phyloP scores from a whole-genome alignment of 2,888 invertebrate genomes.

The Lasius platythorax region DNA sequence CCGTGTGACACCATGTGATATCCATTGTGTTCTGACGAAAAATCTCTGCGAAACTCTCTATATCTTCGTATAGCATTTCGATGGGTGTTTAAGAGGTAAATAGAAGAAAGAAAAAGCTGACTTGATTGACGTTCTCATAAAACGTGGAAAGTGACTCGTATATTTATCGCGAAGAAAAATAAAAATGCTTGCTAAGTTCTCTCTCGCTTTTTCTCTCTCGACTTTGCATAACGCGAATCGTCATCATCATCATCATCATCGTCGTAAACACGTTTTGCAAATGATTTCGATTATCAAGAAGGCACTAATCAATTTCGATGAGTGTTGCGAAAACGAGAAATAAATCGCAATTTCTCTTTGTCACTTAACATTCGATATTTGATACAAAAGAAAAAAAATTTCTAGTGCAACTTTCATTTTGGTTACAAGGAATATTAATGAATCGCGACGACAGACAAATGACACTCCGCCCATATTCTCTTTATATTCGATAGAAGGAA shows the following conservation, averaged over 20 bases:
- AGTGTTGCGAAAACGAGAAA: background rate
- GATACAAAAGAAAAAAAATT: background rate
- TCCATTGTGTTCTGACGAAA: background rate
- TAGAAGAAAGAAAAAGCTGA: background rate
- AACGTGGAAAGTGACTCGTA: slow-evolving; percentile 9
- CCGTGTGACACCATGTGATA: background rate
- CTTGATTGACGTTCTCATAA: slow-evolving; percentile 11
- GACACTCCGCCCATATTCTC: background rate
- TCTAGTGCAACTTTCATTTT: background rate
- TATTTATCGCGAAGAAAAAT: background rate
- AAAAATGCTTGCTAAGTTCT: too few species aligned
- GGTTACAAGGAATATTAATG: background rate
- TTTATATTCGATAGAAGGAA: background rate
- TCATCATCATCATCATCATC: background rate
- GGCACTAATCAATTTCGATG: slow-evolving; percentile 11
- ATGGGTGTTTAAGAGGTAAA: slow-evolving; percentile 6
- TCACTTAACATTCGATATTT: background rate
- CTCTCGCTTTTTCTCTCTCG: background rate
- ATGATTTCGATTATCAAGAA: slow-evolving; percentile 19
- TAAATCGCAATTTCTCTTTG: background rate
- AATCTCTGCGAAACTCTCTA: background rate
- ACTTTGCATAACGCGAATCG: slow-evolving; percentile 18
- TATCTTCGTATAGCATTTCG: background rate
- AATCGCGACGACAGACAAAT: background rate
- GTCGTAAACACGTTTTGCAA: background rate